phyloP scores from a whole-genome alignment of 2,888 invertebrate species.

The Phymatocera aterrima region DNA sequence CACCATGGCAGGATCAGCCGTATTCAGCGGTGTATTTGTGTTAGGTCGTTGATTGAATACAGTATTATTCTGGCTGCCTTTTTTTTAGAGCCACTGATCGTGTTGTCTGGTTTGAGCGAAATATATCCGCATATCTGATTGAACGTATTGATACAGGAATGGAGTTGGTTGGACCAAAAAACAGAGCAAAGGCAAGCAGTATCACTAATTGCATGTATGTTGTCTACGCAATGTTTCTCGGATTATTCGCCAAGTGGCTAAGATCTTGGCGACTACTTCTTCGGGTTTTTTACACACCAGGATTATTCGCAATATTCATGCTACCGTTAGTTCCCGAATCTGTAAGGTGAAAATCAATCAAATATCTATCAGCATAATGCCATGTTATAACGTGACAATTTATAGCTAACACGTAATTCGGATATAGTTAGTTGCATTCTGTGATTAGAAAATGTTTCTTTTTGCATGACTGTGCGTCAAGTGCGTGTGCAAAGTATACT shows the following conservation, averaged over 20 bases:
- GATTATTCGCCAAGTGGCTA: constrained; percentile 81
- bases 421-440: background rate
- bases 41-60: constrained; percentile 76
- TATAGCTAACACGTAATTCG: too few relatives aligned
- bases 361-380: background rate
- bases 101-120: background rate
- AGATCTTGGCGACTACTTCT: constrained; percentile 84
- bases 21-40: constrained; percentile 85
- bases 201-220: constrained; percentile 84
- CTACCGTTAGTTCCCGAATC: constrained; percentile 85
- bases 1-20: constrained; percentile 82
- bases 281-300: constrained; percentile 81
- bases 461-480: too few relatives aligned
- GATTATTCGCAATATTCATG: constrained; percentile 82
- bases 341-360: constrained; percentile 68
- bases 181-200: constrained; percentile 84
- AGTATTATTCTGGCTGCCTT: background rate
- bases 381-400: background rate
- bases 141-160: constrained; percentile 76
- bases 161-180: constrained; percentile 86
- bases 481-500: too few relatives aligned
- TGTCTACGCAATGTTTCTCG: constrained; percentile 82
- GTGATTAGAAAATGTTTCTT: background rate
- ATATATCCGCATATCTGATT: constrained; percentile 5
- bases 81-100: background rate